phyloP scores from a whole-genome alignment of 2,888 invertebrate genomes.

The Frankliniella fusca region DNA sequence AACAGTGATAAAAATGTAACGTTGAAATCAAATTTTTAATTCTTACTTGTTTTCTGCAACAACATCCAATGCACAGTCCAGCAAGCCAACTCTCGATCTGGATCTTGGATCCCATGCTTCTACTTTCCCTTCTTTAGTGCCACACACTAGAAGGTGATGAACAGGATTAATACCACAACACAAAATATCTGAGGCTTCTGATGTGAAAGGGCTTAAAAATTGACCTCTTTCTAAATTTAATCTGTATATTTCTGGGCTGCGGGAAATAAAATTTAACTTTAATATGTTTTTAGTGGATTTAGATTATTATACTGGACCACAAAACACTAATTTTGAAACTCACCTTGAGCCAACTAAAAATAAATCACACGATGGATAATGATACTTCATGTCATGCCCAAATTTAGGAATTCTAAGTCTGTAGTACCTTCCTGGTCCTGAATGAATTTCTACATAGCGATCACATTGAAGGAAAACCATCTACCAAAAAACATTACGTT shows the following conservation, averaged over 20 bases:
- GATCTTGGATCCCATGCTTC: slow-evolving; percentile 96
- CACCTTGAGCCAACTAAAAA: slow-evolving; percentile 86
- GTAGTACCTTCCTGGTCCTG: slow-evolving; percentile 86
- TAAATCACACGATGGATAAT: slow-evolving; percentile 84
- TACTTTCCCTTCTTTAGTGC: slow-evolving; percentile 84
- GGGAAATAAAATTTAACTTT: slow-evolving; percentile 38
- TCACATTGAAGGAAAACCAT: slow-evolving; percentile 85
- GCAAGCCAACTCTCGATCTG: slow-evolving; percentile 66
- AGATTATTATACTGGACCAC: slow-evolving; percentile 28
- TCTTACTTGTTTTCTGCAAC: slow-evolving; percentile 52
- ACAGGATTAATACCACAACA: slow-evolving; percentile 64
- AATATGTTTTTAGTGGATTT: slow-evolving; percentile 20
- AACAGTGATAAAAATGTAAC: slow-evolving; percentile 30
- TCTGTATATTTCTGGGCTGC: slow-evolving; percentile 81
- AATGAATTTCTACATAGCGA: slow-evolving; percentile 92
- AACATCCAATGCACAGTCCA: slow-evolving; percentile 76
- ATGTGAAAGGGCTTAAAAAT: slow-evolving; percentile 79
- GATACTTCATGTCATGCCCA: slow-evolving; percentile 90
- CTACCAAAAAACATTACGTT: slow-evolving; percentile 49
- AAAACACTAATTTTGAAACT: slow-evolving; percentile 39
- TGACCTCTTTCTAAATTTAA: slow-evolving; percentile 93
- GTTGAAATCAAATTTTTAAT: slow-evolving; percentile 44
- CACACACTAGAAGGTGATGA: slow-evolving; percentile 81
- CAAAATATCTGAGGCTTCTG: slow-evolving; percentile 63
- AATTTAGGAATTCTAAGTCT: slow-evolving; percentile 88